Percentiles rank a stretch among this genome's conserved stretches.
These are phyloP conservation scores for Cotesia glomerata DNA, from an alignment of 1,140 invertebrate genomes.

Conservation along the genomic window DNA sequence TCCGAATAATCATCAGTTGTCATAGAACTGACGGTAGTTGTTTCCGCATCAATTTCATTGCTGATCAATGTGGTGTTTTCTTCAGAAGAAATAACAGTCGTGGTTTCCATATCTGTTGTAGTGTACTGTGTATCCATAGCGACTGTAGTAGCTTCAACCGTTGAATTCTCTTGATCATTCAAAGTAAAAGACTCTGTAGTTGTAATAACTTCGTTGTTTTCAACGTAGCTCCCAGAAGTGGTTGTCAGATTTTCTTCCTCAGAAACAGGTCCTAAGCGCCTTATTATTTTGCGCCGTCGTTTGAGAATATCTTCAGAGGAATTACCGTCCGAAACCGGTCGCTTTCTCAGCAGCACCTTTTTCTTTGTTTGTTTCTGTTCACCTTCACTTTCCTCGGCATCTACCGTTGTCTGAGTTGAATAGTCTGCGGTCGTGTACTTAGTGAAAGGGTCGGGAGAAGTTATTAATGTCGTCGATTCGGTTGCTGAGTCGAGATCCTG, in stretches of 20 bases:
- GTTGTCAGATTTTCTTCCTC: constrained; percentile 10
- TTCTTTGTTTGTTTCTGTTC: constrained; percentile 38
- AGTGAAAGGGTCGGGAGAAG: neutral
- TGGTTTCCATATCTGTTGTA: neutral
- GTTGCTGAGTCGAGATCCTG: neutral
- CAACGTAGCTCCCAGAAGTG: constrained; percentile 2
- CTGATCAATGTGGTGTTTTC: neutral
- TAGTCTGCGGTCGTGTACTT: neutral
- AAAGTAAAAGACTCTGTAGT: constrained; percentile 21
- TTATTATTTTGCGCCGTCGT: constrained; percentile 48
- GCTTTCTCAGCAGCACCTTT: constrained; percentile 43
- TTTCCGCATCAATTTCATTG: neutral
- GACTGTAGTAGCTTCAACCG: neutral
- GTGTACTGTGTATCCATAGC: neutral
- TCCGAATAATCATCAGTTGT: neutral
- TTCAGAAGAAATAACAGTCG: neutral
- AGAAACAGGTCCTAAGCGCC: constrained; percentile 42
- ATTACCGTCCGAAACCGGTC: constrained; percentile 28
- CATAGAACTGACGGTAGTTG: neutral
- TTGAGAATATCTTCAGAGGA: neutral
- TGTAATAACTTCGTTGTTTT: constrained; percentile 22
- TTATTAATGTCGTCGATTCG: neutral
- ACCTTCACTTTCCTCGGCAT: neutral
- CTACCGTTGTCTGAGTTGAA: neutral
- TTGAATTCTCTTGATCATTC: neutral